A percentile compares a stretch with the other conserved stretches of the same genome.
phyloP scores from a whole-genome alignment of 92 coral and sea anemone species.

The Epizoanthus scotinus region DNA sequence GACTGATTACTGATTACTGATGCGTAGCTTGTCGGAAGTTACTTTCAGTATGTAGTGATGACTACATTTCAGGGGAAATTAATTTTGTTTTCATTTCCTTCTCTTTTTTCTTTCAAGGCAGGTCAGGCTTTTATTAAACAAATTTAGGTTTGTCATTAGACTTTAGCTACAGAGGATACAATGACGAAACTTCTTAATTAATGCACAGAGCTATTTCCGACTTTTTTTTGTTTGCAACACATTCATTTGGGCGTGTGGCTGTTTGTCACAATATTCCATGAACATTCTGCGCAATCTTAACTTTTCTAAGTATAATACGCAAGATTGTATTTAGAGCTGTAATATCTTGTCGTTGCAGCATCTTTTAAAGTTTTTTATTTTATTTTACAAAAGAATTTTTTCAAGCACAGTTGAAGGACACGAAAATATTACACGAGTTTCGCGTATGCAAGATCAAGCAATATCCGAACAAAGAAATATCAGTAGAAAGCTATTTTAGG shows the following conservation, averaged over 20 bases:
- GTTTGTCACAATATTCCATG: background rate
- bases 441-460: too few relatives aligned
- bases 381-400: background rate
- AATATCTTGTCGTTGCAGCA: background rate
- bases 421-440: too few relatives aligned
- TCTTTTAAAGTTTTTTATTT: too few relatives aligned
- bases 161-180: background rate
- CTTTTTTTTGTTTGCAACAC: background rate
- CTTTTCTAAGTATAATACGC: background rate
- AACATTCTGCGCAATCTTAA: background rate
- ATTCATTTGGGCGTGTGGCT: background rate
- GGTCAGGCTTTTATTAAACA: background rate
- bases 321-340: background rate
- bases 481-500: background rate
- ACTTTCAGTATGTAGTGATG: background rate
- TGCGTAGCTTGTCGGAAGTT: too few relatives aligned
- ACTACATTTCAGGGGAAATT: background rate
- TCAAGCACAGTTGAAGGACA: background rate
- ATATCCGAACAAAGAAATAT: too few relatives aligned
- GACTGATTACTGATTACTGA: too few relatives aligned
- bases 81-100: background rate
- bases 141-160: background rate
- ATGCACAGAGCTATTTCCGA: background rate
- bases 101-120: conserved; percentile 12
- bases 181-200: background rate